Conservation (phyloP, 2,888 invertebrate species). For the Dusona sp. region DNA sequence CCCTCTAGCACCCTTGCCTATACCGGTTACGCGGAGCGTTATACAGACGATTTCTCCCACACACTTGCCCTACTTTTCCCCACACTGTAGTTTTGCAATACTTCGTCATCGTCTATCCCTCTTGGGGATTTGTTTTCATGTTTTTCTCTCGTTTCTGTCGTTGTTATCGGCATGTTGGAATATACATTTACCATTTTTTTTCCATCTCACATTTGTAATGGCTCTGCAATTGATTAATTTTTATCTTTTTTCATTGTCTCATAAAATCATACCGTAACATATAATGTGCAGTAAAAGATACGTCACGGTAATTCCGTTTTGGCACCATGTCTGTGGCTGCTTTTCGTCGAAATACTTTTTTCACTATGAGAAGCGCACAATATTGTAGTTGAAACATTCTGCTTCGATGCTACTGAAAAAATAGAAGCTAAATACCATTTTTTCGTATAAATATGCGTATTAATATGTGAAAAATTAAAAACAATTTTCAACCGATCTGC, state of each 20-base stretch:
- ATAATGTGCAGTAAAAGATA: background rate
- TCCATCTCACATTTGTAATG: background rate
- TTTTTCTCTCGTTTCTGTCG: background rate
- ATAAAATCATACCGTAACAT: background rate
- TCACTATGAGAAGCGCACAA: too few relatives aligned
- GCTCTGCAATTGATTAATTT: background rate
- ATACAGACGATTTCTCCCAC: slow-evolving; percentile 33
- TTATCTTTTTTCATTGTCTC: background rate
- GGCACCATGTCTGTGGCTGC: background rate
- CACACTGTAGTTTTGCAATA: slow-evolving; percentile 24
- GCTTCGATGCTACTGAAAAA: too few relatives aligned
- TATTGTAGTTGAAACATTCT: too few relatives aligned
- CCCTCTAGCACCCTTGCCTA: slow-evolving; percentile 37
- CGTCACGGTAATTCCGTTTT: background rate
- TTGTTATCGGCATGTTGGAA: background rate
- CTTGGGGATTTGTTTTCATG: slow-evolving; percentile 3
- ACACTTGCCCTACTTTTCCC: slow-evolving; percentile 44
- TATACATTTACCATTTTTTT: slow-evolving; percentile 8
- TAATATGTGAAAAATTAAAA: too few relatives aligned
- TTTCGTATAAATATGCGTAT: too few relatives aligned
- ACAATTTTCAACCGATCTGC: too few relatives aligned
- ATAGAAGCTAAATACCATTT: too few relatives aligned
- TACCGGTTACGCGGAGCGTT: slow-evolving; percentile 35
- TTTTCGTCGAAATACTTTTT: background rate
- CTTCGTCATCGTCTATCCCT: slow-evolving; percentile 15